Evolutionary conservation across 2,113 vertebrate genomes (phyloP).

Genomic region (Gadus chalcogrammus): DNA sequence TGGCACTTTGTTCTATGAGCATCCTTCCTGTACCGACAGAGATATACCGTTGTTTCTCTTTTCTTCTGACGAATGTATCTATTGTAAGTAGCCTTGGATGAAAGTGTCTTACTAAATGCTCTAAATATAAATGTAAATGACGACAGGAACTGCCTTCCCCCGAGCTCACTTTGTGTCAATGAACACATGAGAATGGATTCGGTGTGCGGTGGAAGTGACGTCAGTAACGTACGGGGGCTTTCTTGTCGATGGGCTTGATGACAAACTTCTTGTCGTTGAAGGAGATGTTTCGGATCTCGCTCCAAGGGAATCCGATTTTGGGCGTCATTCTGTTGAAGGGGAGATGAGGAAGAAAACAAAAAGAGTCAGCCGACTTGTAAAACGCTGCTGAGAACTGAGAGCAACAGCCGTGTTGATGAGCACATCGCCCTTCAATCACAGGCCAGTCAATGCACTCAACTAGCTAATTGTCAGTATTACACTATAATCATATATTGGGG

Average conservation of each 20-base stretch:
- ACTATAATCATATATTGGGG: no score
- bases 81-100: no score
- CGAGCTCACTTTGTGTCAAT: background rate
- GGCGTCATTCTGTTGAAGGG: constrained; percentile 86
- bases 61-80: no score
- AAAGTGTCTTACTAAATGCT: no score
- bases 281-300: constrained; percentile 98
- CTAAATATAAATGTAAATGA: no score
- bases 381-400: background rate
- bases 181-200: background rate
- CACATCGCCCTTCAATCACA: no score
- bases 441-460: no score
- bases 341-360: constrained; percentile 1
- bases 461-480: no score
- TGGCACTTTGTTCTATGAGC: no score
- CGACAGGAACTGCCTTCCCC: no score
- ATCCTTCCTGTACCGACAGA: no score
- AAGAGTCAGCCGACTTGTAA: background rate
- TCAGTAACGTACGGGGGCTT: constrained; percentile 83
- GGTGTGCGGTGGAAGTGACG: background rate
- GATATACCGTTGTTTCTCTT: no score
- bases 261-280: constrained; percentile 99
- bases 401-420: background rate
- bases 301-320: constrained; percentile 99
- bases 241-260: constrained; percentile 99